phyloP scores from a whole-genome alignment of 2,797 vertebrate genomes.

The Acipenser transmontanus region DNA sequence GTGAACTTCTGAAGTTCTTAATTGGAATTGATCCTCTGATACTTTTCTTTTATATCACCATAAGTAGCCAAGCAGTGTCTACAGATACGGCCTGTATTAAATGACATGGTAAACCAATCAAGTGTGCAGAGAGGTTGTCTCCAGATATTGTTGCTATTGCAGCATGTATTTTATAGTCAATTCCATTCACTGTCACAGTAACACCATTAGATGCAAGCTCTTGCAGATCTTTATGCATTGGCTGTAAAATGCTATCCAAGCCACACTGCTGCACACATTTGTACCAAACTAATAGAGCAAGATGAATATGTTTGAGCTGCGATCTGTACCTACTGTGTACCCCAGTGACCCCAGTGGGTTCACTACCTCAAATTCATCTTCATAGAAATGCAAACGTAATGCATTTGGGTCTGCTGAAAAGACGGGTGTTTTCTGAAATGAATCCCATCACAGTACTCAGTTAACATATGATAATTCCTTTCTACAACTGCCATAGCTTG shows the following conservation, averaged over 20 bases:
- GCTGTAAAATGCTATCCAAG: constrained; percentile 15
- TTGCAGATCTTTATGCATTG: constrained; percentile 13
- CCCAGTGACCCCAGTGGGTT: constrained; percentile 8
- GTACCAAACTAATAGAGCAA: constrained; percentile 18
- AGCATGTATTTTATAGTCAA: constrained; percentile 8
- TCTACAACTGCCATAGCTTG: neutral
- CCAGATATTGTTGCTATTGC: constrained; percentile 22
- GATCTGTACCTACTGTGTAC: constrained; percentile 14
- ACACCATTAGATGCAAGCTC: constrained; percentile 18
- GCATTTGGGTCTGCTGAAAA: constrained; percentile 14
- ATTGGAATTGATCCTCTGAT: constrained; percentile 9
- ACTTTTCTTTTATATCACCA: constrained; percentile 11
- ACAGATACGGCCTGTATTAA: constrained; percentile 16
- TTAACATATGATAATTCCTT: neutral
- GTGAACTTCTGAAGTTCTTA: constrained; percentile 21
- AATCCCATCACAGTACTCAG: constrained; percentile 16
- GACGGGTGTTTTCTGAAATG: constrained; percentile 14
- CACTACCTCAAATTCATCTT: constrained; percentile 19
- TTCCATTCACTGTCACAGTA: constrained; percentile 4
- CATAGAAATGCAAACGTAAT: constrained; percentile 20
- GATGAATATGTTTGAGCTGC: constrained; percentile 20
- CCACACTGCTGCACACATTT: constrained; percentile 15
- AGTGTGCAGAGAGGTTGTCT: constrained; percentile 26
- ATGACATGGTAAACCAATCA: constrained; percentile 24
- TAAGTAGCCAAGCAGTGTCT: constrained; percentile 19